These are phyloP conservation scores for Trogon melanurus DNA, from an alignment of 2,113 vertebrate genomes.

Conservation along the genomic window DNA sequence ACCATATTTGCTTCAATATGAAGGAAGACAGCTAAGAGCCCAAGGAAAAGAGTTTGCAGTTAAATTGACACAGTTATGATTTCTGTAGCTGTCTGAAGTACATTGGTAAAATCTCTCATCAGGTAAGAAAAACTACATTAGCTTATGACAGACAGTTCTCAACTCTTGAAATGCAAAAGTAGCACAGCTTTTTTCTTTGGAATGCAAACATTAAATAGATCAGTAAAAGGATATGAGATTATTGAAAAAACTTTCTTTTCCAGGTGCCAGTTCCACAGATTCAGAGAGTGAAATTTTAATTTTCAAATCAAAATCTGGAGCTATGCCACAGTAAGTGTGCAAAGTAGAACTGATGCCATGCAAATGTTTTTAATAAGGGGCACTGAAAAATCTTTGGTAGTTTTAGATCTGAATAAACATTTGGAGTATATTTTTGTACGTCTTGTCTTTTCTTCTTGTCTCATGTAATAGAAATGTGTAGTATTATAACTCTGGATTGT, in stretches of 20 bases:
- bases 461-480: background rate
- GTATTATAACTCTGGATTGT: background rate
- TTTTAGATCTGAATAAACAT: background rate
- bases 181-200: background rate
- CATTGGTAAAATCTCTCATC: background rate
- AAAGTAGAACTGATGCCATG: background rate
- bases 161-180: background rate
- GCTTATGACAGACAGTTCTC: background rate
- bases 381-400: background rate
- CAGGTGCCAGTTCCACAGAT: slow-evolving; percentile 94
- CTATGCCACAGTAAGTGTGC: slow-evolving; percentile 93
- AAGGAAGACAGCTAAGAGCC: background rate
- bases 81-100: background rate
- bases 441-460: background rate
- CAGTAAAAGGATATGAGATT: background rate
- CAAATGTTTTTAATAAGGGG: background rate
- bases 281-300: slow-evolving; percentile 88
- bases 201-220: background rate
- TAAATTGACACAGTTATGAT: background rate
- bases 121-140: background rate
- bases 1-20: background rate
- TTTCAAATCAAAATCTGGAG: slow-evolving; percentile 85
- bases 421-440: background rate
- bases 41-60: background rate
- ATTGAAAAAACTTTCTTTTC: slow-evolving; percentile 36